These are phyloP conservation scores for Drosophila equinoxialis DNA, from an alignment of 1,140 invertebrate genomes.

Conservation along the genomic window DNA sequence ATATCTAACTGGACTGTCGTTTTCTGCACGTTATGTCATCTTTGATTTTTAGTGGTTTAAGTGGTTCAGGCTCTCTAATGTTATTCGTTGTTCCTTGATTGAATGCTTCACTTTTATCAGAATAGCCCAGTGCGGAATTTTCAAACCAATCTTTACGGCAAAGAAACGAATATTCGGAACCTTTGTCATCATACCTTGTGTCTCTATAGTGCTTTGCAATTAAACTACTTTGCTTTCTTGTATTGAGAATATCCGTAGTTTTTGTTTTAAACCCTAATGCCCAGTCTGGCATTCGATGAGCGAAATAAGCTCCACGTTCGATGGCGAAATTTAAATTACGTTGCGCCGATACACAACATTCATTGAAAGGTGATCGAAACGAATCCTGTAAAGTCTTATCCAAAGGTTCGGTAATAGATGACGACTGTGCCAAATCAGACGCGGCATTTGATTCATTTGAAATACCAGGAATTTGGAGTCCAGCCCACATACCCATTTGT, in stretches of 20 bases:
- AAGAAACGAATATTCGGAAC: not conserved
- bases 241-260: conserved; percentile 39
- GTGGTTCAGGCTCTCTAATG: not conserved
- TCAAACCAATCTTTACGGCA: not conserved
- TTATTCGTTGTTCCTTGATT: not conserved
- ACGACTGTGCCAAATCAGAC: not conserved
- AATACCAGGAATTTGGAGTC: not conserved
- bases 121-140: not conserved
- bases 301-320: conserved; percentile 42
- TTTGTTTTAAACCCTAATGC: conserved; percentile 32
- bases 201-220: conserved; percentile 1
- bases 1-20: conserved; percentile 27
- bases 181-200: not conserved
- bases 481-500: conserved; percentile 28
- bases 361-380: not conserved
- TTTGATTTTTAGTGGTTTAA: conserved; percentile 56
- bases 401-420: not conserved
- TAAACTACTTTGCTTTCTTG: not conserved
- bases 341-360: conserved; percentile 14
- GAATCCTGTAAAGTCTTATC: not conserved
- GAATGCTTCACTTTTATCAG: conserved; percentile 5
- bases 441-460: not conserved
- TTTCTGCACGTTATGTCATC: conserved; percentile 63
- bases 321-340: conserved; percentile 35
- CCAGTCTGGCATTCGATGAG: conserved; percentile 57